Evolutionary conservation across 2,113 vertebrate genomes (phyloP), one percentile per base, ranked within the genome.

Genomic region (Percina caprodes): DNA sequence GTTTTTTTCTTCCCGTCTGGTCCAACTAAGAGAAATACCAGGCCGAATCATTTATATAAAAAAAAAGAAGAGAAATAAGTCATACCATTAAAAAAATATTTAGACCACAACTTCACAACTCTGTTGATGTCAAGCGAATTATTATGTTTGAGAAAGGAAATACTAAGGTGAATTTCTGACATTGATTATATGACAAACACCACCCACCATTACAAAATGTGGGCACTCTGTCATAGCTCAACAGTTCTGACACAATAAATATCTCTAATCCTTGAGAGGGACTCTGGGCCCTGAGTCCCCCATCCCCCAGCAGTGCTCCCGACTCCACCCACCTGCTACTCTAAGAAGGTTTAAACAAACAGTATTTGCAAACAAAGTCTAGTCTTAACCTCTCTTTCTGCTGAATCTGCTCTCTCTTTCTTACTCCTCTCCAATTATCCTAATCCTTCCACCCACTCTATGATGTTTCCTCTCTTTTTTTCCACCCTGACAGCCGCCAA

Each of bases 291-390:
- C 21, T 21, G 23, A 1, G 15, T 11, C 8, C 39, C 21, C 4
- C 49, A 42, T 48, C 60, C 42, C 42, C n/a, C 33, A 48, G 54
- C 35, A 73, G 26, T 2, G 0, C 30, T 58, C 61, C 56, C 1
- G 2, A 49, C 42, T 52, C 49, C 59, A 68, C 23, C 69, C 77
- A 87, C 72, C 84, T 83, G 79, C 72, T 83, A 61, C 77, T 78
- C 21, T 0, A 26, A 48, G 52, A 65, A 66, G 54, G 26, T 79
- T 83, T 80, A 87, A 86, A 83, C 2, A 86, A 89, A 85, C 69
- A 63, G n/a, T 69, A 68, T 67, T 91, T 74, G 77, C 77, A 79
- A 77, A 85, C 69, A 87, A 82, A 71, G 52, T 72, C 74, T 65
- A 77, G 54, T 62, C 73, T 51, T 72, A 74, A 79, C 62, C 74